Evolutionary conservation across 2,888 invertebrate species (phyloP).

Genomic region (Scaptodrosophila latifasciaeformis): DNA sequence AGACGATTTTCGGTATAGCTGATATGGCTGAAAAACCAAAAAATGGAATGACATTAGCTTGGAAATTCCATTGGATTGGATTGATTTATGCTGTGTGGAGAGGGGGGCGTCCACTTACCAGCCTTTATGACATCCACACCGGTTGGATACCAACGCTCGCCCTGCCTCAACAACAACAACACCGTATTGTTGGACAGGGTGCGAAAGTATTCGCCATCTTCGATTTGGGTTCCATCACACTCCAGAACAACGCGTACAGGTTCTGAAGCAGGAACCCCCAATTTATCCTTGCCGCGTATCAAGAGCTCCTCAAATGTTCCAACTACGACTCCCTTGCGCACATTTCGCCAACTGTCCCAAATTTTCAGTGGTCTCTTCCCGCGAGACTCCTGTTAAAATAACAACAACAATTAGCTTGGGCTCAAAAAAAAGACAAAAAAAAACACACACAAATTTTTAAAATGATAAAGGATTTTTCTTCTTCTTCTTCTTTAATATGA

Average conservation of each 20-base stretch:
- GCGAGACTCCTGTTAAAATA: conserved; percentile 87
- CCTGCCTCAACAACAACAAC: conserved; percentile 89
- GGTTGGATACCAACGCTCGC: conserved; percentile 94
- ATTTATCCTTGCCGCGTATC: conserved; percentile 90
- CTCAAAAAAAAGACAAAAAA: too few relatives aligned
- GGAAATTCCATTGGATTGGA: background rate
- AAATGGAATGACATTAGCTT: conserved; percentile 30
- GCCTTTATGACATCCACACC: conserved; percentile 96
- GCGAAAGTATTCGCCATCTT: conserved; percentile 97
- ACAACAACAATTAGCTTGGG: background rate
- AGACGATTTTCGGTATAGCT: conserved; percentile 96
- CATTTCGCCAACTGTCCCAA: conserved; percentile 96
- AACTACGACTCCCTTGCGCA: conserved; percentile 94
- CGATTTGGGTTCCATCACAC: conserved; percentile 96
- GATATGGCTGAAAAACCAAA: conserved; percentile 84
- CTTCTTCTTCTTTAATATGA: background rate
- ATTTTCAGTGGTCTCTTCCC: conserved; percentile 97
- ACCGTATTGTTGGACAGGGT: conserved; percentile 94
- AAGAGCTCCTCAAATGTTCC: conserved; percentile 92
- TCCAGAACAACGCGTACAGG: conserved; percentile 93
- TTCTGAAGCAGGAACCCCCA: conserved; percentile 90
- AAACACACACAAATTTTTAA: too few relatives aligned
- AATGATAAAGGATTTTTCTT: background rate
- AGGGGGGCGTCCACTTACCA: conserved; percentile 85
- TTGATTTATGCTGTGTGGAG: too few relatives aligned